Conservation (phyloP, 1,140 invertebrate species). For the Harlomillsia oculata region DNA sequence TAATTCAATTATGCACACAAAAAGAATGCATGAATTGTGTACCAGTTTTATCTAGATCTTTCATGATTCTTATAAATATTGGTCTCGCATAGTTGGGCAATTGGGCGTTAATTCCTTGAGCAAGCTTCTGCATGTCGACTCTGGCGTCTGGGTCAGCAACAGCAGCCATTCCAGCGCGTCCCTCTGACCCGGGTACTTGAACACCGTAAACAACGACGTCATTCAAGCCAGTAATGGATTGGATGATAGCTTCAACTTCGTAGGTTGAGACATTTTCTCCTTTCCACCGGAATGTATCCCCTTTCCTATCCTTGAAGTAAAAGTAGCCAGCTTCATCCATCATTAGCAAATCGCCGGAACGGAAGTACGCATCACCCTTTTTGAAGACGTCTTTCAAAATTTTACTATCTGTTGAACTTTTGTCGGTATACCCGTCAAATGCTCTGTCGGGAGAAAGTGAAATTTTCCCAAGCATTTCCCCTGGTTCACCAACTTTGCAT, state of each 20-base stretch:
- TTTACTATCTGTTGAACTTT: conserved; percentile 9
- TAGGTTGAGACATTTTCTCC: conserved; percentile 79
- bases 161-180: conserved; percentile 96
- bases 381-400: conserved; percentile 9
- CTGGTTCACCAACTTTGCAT: conserved; percentile 61
- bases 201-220: conserved; percentile 85
- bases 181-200: conserved; percentile 67
- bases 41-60: conserved; percentile 78
- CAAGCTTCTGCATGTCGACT: conserved; percentile 56
- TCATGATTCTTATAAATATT: conserved; percentile 72
- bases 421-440: conserved; percentile 53
- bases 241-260: conserved; percentile 89
- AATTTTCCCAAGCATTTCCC: conserved; percentile 95
- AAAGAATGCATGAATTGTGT: conserved; percentile 41
- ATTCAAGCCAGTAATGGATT: conserved; percentile 60
- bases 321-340: conserved; percentile 87
- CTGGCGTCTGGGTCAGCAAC: conserved; percentile 65
- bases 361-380: conserved; percentile 14
- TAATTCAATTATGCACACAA: not conserved
- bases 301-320: conserved; percentile 89
- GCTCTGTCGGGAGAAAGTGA: conserved; percentile 65
- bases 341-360: conserved; percentile 70
- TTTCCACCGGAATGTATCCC: conserved; percentile 79
- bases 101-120: conserved; percentile 52
- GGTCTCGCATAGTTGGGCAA: conserved; percentile 79